Percentiles rank a stretch among this genome's conserved stretches.
Conservation (phyloP, 2,797 vertebrate species). For the Sebastes trivittatus region DNA sequence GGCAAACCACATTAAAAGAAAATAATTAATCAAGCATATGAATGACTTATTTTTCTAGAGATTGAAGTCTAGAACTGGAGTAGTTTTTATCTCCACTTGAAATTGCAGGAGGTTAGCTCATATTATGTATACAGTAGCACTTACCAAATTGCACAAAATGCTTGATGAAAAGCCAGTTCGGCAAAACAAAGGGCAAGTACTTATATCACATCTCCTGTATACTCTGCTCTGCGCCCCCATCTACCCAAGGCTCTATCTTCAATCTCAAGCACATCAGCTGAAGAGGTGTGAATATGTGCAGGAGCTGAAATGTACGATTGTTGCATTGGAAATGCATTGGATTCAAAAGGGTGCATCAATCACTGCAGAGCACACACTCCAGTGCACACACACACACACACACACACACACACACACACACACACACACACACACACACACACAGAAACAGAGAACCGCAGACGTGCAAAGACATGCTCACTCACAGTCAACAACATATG, state of each 20-base stretch:
- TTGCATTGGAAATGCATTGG: conserved; percentile 68
- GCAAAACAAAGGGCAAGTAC: background rate
- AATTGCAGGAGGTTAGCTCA: background rate
- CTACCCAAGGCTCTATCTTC: conserved; percentile 8
- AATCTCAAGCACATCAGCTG: conserved; percentile 1
- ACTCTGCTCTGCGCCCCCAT: background rate
- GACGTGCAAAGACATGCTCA: background rate
- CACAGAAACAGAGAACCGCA: background rate
- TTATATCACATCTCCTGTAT: background rate
- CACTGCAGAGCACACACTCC: conserved; percentile 19
- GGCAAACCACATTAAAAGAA: background rate
- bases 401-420: background rate
- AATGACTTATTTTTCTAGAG: background rate
- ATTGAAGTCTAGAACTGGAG: background rate
- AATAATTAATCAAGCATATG: background rate
- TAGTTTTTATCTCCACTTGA: background rate
- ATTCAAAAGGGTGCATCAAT: conserved; percentile 66
- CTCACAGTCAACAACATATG: background rate
- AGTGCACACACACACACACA: background rate
- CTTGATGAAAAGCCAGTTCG: background rate
- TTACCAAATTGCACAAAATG: background rate
- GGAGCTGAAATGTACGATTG: conserved; percentile 18
- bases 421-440: conserved; percentile 3
- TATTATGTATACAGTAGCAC: background rate
- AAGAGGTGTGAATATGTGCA: conserved; percentile 43